Conservation (phyloP, 2,113 vertebrate species). For the Catharus minimus region DNA sequence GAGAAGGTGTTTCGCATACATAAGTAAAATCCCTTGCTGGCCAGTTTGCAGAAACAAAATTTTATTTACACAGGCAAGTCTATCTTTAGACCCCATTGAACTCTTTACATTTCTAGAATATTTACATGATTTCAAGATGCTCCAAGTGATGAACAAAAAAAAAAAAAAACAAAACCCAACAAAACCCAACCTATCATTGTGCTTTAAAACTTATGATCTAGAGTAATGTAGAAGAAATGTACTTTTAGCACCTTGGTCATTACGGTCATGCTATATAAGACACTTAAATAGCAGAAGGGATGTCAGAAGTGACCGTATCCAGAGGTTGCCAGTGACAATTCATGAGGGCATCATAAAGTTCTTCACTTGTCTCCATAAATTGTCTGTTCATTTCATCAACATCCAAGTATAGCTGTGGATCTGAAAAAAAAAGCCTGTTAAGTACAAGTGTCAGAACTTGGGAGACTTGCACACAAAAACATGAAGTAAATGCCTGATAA, state of each 20-base stretch:
- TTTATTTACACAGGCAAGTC: conserved; percentile 75
- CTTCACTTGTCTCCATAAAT: conserved; percentile 90
- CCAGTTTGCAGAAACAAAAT: conserved; percentile 70
- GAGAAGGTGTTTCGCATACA: neutral
- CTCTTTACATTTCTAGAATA: conserved; percentile 76
- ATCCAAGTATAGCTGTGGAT: conserved; percentile 76
- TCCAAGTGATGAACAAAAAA: conserved; percentile 61
- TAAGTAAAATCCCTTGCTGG: conserved; percentile 54
- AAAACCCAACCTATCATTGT: conserved; percentile 65
- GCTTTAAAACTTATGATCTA: conserved; percentile 73
- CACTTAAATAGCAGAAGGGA: conserved; percentile 75
- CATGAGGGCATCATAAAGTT: conserved; percentile 90
- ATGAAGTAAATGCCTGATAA: neutral
- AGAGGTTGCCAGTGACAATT: conserved; percentile 89
- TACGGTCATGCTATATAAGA: conserved; percentile 74
- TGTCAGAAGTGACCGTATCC: conserved; percentile 81
- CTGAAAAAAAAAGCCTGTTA: conserved; percentile 51
- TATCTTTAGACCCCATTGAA: conserved; percentile 64
- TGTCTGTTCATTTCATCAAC: conserved; percentile 87
- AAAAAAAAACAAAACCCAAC: conserved; percentile 34
- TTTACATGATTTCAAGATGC: conserved; percentile 73
- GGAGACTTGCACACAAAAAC: neutral
- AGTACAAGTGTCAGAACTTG: neutral
- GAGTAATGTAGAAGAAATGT: conserved; percentile 67
- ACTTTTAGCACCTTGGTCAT: conserved; percentile 74